Percentiles rank a stretch among this genome's conserved stretches.
phyloP scores from a whole-genome alignment of 2,797 vertebrate species.

The Onychomys torridus region DNA sequence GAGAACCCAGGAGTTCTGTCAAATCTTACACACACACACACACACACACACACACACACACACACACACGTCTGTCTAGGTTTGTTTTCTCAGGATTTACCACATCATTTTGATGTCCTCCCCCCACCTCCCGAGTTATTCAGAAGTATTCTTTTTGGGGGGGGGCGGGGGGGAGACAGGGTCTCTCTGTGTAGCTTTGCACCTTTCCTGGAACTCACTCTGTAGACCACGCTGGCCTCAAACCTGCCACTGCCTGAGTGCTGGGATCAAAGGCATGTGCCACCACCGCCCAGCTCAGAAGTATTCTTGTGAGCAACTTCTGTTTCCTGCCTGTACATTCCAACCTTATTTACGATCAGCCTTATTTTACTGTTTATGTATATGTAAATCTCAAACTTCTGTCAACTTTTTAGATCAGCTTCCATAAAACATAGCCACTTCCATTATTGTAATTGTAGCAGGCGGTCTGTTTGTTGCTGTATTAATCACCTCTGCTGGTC shows the following conservation, averaged over 20 bases:
- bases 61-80: not conserved
- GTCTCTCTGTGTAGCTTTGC: no score
- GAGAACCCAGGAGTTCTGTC: slow-evolving; percentile 46
- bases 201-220: no score
- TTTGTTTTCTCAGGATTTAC: slow-evolving; percentile 66
- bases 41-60: not conserved
- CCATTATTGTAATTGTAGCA: not conserved
- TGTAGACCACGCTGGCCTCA: no score
- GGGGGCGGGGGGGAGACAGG: not conserved
- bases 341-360: not conserved
- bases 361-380: slow-evolving; percentile 20
- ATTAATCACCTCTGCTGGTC: not conserved
- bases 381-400: slow-evolving; percentile 41
- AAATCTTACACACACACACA: not conserved
- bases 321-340: slow-evolving; percentile 18
- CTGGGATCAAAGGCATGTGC: no score
- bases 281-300: not conserved
- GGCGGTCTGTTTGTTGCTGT: not conserved
- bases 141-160: no score
- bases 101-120: no score
- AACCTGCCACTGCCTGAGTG: no score
- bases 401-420: not conserved
- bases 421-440: slow-evolving; percentile 2
- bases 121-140: no score
- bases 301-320: slow-evolving; percentile 3